phyloP scores from a whole-genome alignment of 2,113 vertebrate species.

The Dascyllus trimaculatus region DNA sequence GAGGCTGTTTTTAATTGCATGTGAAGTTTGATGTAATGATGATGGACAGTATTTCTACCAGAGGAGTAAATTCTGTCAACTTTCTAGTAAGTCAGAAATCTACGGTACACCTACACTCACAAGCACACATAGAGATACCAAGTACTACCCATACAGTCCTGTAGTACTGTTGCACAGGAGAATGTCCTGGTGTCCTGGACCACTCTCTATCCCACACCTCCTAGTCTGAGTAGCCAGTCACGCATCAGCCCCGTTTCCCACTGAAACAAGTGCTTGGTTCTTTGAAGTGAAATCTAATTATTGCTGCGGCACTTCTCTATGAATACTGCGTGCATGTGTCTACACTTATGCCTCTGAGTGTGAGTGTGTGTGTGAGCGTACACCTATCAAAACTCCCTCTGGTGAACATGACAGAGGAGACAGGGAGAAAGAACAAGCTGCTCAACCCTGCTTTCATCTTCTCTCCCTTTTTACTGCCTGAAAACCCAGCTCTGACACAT shows the following conservation, averaged over 20 bases:
- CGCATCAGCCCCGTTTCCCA: conserved; percentile 30
- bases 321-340: conserved; percentile 18
- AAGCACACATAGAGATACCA: neutral
- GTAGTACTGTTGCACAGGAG: neutral
- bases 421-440: conserved; percentile 51
- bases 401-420: conserved; percentile 58
- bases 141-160: neutral
- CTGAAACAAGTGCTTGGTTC: conserved; percentile 37
- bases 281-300: conserved; percentile 76
- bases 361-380: conserved; percentile 8
- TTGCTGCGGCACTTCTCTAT: conserved; percentile 26
- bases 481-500: conserved; percentile 45
- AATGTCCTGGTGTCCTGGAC: neutral
- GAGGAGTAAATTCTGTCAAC: too few species aligned
- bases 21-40: too few species aligned
- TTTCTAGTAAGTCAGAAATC: too few species aligned
- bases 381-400: conserved; percentile 54
- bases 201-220: conserved; percentile 12
- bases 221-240: conserved; percentile 24
- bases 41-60: too few species aligned
- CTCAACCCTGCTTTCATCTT: conserved; percentile 63
- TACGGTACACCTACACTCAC: too few species aligned
- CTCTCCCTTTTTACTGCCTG: conserved; percentile 27
- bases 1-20: too few species aligned
- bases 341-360: too few species aligned